phyloP scores from a whole-genome alignment of 2,113 vertebrate species.

The Pterophyllum scalare region DNA sequence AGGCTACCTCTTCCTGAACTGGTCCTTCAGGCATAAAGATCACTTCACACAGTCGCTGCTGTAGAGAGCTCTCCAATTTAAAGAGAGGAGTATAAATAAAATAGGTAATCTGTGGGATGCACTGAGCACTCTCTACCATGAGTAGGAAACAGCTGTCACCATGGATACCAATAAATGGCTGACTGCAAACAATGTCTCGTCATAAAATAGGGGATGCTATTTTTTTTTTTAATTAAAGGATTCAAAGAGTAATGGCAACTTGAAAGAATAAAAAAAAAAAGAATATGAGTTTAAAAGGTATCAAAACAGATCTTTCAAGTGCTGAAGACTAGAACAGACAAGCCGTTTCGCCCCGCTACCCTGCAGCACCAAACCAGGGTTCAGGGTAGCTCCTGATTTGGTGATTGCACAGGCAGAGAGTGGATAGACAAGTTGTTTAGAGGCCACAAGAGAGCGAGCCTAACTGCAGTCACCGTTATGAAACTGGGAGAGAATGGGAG shows the following conservation, averaged over 20 bases:
- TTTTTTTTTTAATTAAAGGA: not conserved
- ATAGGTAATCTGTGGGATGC: not conserved
- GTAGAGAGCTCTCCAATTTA: constrained; percentile 22
- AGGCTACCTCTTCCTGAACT: not conserved
- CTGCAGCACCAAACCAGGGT: not conserved
- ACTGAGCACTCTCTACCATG: not conserved
- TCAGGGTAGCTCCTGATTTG: not conserved
- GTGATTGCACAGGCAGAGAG: not conserved
- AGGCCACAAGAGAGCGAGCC: not conserved
- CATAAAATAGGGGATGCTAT: not conserved
- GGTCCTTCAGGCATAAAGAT: not conserved
- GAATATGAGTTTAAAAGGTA: not conserved
- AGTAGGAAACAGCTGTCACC: constrained; percentile 20
- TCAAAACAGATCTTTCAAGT: not conserved
- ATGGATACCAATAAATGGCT: constrained; percentile 9
- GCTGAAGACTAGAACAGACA: not conserved
- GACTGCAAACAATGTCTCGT: not conserved
- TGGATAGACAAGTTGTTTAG: not conserved
- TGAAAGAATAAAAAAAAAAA: not conserved
- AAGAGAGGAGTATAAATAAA: constrained; percentile 13
- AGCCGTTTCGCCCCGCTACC: not conserved
- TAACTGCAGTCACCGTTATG: too few species aligned
- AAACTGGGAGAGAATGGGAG: too few species aligned
- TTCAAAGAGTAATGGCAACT: not conserved
- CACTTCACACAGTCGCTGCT: not conserved